Evolutionary conservation across 2,797 vertebrate genomes (phyloP).

Genomic region (Clangula hyemalis): DNA sequence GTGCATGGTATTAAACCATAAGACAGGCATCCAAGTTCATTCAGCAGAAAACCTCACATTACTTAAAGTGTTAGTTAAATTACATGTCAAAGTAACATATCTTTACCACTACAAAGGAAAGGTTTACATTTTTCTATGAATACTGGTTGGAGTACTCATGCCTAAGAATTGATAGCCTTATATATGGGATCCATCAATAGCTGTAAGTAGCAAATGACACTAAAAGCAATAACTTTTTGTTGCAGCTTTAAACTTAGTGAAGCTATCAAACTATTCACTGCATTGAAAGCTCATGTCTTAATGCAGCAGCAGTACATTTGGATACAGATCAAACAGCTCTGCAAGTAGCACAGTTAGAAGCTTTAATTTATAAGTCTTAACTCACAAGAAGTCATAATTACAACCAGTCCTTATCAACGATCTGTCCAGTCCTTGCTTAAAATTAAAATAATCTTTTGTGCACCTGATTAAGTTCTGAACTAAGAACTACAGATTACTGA

Average conservation of each 20-base stretch:
- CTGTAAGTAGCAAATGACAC: background rate
- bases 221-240: background rate
- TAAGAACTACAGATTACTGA: background rate
- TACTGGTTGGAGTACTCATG: background rate
- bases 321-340: slow-evolving; percentile 34
- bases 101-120: background rate
- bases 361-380: background rate
- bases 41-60: slow-evolving; percentile 11
- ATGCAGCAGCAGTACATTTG: background rate
- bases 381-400: background rate
- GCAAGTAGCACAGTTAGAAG: background rate
- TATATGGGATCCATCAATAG: background rate
- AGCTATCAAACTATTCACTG: background rate
- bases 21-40: background rate
- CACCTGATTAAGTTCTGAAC: background rate
- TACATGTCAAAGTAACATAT: background rate
- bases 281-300: background rate
- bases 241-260: background rate
- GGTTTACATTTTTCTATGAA: background rate
- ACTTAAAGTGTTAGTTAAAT: slow-evolving; percentile 35
- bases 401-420: background rate
- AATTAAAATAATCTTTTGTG: slow-evolving; percentile 12
- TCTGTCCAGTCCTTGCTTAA: background rate
- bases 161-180: background rate
- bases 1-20: background rate